These are phyloP conservation scores for Erebia epiphron DNA, from an alignment of 2,888 invertebrate genomes.

Conservation along the genomic window DNA sequence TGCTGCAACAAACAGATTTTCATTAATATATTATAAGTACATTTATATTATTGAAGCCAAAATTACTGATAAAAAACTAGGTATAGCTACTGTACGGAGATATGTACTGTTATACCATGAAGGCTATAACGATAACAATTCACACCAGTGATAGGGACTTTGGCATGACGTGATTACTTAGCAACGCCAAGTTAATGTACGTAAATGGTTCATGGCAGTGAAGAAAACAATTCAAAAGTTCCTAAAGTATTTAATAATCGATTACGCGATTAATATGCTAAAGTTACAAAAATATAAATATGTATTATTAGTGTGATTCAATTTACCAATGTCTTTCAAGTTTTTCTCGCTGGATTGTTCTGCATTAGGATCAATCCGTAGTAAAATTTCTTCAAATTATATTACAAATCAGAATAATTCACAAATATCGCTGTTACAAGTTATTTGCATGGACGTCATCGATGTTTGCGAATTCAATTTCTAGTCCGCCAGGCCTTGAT, in stretches of 20 bases:
- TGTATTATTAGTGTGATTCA: neutral
- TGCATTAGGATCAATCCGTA: neutral
- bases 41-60: neutral
- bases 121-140: too few relatives aligned
- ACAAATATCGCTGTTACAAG: constrained; percentile 12
- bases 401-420: constrained; percentile 2
- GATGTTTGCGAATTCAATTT: constrained; percentile 23
- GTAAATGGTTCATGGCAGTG: neutral
- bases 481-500: constrained; percentile 38
- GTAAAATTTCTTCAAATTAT: neutral
- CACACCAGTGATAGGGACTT: too few relatives aligned
- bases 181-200: neutral
- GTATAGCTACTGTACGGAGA: neutral
- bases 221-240: neutral
- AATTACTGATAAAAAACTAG: too few relatives aligned
- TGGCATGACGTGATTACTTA: neutral
- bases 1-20: constrained; percentile 83
- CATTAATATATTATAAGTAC: constrained; percentile 16
- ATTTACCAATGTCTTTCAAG: neutral
- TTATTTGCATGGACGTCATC: constrained; percentile 21
- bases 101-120: neutral
- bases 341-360: neutral
- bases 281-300: too few relatives aligned
- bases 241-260: neutral
- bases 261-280: too few relatives aligned